phyloP scores from a whole-genome alignment of 2,113 vertebrate species.

The Pelmatolapia mariae region DNA sequence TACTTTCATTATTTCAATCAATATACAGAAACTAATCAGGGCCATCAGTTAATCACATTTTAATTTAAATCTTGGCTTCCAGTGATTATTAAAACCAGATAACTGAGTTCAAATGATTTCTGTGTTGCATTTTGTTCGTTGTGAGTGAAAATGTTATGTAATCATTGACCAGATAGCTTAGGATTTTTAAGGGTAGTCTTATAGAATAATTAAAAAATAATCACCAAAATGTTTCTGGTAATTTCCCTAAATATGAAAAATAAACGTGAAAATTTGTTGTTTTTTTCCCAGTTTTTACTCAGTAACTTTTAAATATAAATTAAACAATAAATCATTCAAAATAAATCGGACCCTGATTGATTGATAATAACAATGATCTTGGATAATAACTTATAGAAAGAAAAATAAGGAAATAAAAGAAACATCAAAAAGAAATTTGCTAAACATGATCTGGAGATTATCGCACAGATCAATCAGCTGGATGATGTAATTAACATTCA shows the following conservation, averaged over 20 bases:
- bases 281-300: fast-evolving
- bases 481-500: not conserved
- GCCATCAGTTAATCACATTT: not conserved
- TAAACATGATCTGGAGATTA: not conserved
- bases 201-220: not conserved
- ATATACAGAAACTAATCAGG: not conserved
- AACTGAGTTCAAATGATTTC: fast-evolving
- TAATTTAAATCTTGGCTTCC: not conserved
- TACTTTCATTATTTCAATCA: not conserved
- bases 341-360: not conserved
- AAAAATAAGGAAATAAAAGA: not conserved
- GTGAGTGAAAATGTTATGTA: not conserved
- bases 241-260: not conserved
- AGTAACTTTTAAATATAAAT: not conserved
- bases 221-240: not conserved
- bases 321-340: not conserved
- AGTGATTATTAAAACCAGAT: not conserved
- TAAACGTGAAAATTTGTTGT: fast-evolving
- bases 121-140: fast-evolving
- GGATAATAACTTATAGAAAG: not conserved
- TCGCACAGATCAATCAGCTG: not conserved
- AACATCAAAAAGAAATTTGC: not conserved
- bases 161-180: not conserved
- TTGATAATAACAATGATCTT: not conserved
- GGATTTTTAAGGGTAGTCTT: fast-evolving